Evolutionary conservation across 1,140 invertebrate species (phyloP).

Genomic region (Pogonus chalceus): DNA sequence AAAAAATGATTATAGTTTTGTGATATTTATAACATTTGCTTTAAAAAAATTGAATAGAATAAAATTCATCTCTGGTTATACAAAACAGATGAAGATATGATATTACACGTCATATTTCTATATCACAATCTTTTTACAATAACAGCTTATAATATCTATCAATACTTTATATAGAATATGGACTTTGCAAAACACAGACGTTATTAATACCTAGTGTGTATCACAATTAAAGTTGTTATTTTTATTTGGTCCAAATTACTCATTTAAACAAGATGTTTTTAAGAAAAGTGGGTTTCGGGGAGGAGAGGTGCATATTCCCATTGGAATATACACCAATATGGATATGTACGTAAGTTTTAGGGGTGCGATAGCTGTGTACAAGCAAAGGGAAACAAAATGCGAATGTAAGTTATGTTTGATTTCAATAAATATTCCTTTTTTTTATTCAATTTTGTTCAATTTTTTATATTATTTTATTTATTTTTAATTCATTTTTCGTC

Average conservation of each 20-base stretch:
- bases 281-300: background rate
- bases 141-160: background rate
- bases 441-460: no score
- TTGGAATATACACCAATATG: background rate
- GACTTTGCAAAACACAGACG: slow-evolving; percentile 3
- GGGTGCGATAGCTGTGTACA: background rate
- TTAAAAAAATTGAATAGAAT: background rate
- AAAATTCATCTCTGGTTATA: background rate
- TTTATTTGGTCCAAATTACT: slow-evolving; percentile 6
- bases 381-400: background rate
- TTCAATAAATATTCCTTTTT: no score
- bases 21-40: background rate
- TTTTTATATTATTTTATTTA: no score
- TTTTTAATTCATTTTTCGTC: no score
- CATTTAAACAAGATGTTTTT: slow-evolving; percentile 1
- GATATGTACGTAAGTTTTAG: background rate
- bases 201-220: slow-evolving; percentile 6
- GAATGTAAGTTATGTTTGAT: slow-evolving; percentile 3
- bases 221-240: slow-evolving; percentile 6
- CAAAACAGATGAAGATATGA: slow-evolving; percentile 1
- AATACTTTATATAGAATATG: background rate
- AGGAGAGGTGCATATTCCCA: background rate
- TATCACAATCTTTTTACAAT: slow-evolving; percentile 5
- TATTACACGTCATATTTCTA: slow-evolving; percentile 4
- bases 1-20: background rate